phyloP scores from a whole-genome alignment of 2,888 invertebrate genomes.

The Zonitis immaculata region DNA sequence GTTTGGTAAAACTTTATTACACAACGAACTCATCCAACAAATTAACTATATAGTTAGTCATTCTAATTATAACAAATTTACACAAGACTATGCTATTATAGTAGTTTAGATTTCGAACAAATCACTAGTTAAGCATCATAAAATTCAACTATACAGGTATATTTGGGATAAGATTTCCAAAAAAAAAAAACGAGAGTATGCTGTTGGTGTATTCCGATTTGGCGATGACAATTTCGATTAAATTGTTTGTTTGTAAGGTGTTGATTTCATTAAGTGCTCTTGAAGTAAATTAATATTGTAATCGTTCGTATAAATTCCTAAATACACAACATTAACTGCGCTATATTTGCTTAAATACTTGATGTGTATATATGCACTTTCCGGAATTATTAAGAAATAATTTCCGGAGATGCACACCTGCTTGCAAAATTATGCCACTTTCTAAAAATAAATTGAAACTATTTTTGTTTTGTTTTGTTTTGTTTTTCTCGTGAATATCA shows the following conservation, averaged over 20 bases:
- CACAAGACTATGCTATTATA: not conserved
- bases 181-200: too few species aligned
- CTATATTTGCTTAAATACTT: constrained; percentile 43
- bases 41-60: constrained; percentile 26
- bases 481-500: not conserved
- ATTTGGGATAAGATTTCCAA: too few species aligned
- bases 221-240: constrained; percentile 25
- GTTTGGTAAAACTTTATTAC: constrained; percentile 36
- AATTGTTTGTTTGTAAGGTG: constrained; percentile 40
- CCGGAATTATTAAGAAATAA: not conserved
- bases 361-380: constrained; percentile 12
- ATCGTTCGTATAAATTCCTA: constrained; percentile 42
- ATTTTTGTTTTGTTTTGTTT: too few species aligned
- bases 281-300: constrained; percentile 44
- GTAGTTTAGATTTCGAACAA: not conserved
- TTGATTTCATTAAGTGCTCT: constrained; percentile 47
- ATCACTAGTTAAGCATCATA: constrained; percentile 4
- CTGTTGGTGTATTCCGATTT: too few species aligned
- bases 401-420: not conserved
- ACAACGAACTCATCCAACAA: constrained; percentile 34
- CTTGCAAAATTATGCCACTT: not conserved
- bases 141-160: too few species aligned
- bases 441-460: not conserved
- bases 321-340: constrained; percentile 45
- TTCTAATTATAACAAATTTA: constrained; percentile 17